A percentile compares a stretch with the other conserved stretches of the same genome.
Conservation (phyloP, 2,797 vertebrate genomes). For the Sphenopsis melanotis region DNA sequence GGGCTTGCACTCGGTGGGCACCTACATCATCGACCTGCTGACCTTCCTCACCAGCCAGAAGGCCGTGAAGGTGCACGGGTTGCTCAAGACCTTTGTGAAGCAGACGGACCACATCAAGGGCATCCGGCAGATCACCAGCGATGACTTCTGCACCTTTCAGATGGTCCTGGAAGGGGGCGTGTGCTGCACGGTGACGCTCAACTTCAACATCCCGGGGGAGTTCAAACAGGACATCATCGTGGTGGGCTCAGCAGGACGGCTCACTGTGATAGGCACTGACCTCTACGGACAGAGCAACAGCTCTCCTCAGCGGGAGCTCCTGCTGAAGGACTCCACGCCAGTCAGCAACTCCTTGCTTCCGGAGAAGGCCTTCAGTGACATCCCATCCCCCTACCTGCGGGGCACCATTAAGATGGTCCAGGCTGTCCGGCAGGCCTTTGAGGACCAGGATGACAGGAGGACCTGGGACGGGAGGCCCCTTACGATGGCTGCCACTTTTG, state of each 20-base stretch:
- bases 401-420: slow-evolving; percentile 98
- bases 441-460: slow-evolving; percentile 94
- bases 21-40: slow-evolving; percentile 97
- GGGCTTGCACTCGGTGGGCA: slow-evolving; percentile 95
- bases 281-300: slow-evolving; percentile 93
- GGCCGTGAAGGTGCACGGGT: slow-evolving; percentile 90
- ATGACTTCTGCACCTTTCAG: slow-evolving; percentile 98
- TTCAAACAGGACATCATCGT: slow-evolving; percentile 94
- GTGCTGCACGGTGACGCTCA: slow-evolving; percentile 95
- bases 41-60: slow-evolving; percentile 94
- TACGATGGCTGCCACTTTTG: slow-evolving; percentile 97
- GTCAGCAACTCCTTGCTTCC: slow-evolving; percentile 90
- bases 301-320: slow-evolving; percentile 81
- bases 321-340: slow-evolving; percentile 88
- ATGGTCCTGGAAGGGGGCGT: slow-evolving; percentile 95
- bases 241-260: slow-evolving; percentile 86
- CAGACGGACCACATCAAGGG: slow-evolving; percentile 96
- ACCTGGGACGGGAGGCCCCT: slow-evolving; percentile 95
- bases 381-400: slow-evolving; percentile 90
- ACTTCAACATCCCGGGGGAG: slow-evolving; percentile 95
- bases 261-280: slow-evolving; percentile 88
- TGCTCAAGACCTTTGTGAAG: slow-evolving; percentile 97
- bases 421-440: slow-evolving; percentile 92
- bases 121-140: slow-evolving; percentile 98
- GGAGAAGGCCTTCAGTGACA: slow-evolving; percentile 95